phyloP scores from a whole-genome alignment of 2,113 vertebrate species.

The Echinops telfairi region DNA sequence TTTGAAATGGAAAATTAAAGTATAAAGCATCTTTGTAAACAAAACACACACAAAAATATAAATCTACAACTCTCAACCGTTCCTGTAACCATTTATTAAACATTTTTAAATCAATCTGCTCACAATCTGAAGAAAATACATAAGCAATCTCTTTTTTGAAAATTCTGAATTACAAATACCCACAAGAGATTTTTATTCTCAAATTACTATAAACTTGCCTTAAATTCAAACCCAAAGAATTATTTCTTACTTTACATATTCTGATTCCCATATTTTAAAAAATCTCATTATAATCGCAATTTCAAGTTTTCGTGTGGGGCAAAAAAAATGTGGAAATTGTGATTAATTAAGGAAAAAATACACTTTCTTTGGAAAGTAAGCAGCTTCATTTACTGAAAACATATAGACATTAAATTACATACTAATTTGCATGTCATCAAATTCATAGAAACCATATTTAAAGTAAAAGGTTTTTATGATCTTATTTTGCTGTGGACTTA shows the following conservation, averaged over 20 bases:
- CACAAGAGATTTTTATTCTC: not conserved
- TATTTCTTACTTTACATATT: not conserved
- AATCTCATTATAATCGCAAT: not conserved
- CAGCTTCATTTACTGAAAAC: not conserved
- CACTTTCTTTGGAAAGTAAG: not conserved
- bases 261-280: not conserved
- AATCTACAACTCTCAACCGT: not conserved
- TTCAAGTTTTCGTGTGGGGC: not conserved
- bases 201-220: not conserved
- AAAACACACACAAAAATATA: not conserved
- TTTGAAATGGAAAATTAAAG: not conserved
- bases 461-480: not conserved
- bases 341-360: not conserved
- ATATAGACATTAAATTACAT: accelerated
- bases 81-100: too few species aligned
- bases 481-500: not conserved
- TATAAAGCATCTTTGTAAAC: not conserved
- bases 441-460: not conserved
- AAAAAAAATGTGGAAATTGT: not conserved
- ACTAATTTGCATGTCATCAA: accelerated
- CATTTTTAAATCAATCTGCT: too few species aligned
- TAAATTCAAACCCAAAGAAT: not conserved
- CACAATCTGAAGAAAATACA: accelerated
- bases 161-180: not conserved
- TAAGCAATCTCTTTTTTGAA: accelerated